Evolutionary conservation across 2,888 invertebrate species (phyloP), one percentile per base, ranked within the genome.

Genomic region (Smittia aterrima): DNA sequence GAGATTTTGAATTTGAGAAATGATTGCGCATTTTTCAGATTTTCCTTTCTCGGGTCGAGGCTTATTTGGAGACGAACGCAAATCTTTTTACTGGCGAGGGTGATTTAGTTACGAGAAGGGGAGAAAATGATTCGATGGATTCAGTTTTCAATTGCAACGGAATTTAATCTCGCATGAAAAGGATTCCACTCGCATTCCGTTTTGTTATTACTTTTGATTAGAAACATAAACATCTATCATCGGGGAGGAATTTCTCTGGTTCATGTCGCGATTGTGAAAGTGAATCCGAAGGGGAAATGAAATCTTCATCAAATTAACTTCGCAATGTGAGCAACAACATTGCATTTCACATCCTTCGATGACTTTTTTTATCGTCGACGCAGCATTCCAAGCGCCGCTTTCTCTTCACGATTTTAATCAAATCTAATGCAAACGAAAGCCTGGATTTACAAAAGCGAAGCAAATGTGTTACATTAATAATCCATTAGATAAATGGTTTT

Each of bases 91-190:
- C 11, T 2, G 47, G 11, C 16, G 47, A 47, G 66, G 32, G n/a
- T 66, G 66, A 66, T 6, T 27, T 7, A 3, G 1, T 1, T n/a
- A n/a, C 16, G 7, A 3, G 32, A 24, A 16, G 25, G 66, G 66
- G 13, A 27, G 13, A 25, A 24, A 32, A n/a, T 1, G 22, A 22
- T 18, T n/a, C 20, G 22, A 38, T 72, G 72, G 62, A 62, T 72
- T 72, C 62, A 71, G 32, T 71, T 62, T 72, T 71, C 71, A 71
- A 71, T 54, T 71, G 53, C 40, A 22, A 16, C n/a, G 40, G 72
- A 72, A 72, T 72, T 72, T 72, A 72, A 72, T 72, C 72, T 62
- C 58, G 72, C 71, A 71, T 67, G n/a, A 67, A 71, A 24, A 53
- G 71, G 54, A 71, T 71, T 71, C 38, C 32, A 9, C 16, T 62